A percentile compares a stretch with the other conserved stretches of the same genome.
Conservation (phyloP, 2,113 vertebrate genomes). For the Macquaria ambigua region DNA sequence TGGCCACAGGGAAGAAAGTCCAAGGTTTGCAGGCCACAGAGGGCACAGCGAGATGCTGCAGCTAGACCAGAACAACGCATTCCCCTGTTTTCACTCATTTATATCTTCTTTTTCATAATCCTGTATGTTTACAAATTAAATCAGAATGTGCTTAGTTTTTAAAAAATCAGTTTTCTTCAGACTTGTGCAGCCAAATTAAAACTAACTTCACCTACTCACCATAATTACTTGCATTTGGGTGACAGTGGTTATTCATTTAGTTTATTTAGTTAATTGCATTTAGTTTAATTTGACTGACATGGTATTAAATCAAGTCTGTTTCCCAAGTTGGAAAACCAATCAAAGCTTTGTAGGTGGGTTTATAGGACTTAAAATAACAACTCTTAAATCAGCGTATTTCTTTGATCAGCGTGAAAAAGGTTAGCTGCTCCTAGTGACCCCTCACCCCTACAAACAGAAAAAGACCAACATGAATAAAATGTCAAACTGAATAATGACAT, state of each 20-base stretch:
- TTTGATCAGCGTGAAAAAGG: background rate
- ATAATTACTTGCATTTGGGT: background rate
- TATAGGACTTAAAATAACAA: background rate
- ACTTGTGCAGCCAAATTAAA: background rate
- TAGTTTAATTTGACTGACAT: background rate
- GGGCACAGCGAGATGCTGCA: background rate
- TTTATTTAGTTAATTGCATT: background rate
- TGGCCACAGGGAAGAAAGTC: conserved; percentile 3
- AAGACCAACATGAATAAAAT: background rate
- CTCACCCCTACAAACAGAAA: background rate
- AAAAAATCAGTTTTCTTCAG: background rate
- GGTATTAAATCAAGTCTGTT: background rate
- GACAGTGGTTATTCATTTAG: background rate
- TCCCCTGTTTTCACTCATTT: background rate
- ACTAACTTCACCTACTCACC: background rate
- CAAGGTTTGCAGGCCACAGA: background rate
- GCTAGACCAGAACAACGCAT: background rate
- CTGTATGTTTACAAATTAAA: too few relatives aligned
- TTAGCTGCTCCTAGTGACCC: background rate
- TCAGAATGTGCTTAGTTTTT: background rate
- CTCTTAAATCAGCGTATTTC: background rate
- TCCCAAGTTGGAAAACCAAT: background rate
- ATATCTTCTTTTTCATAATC: background rate
- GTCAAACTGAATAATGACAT: background rate
- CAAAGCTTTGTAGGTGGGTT: background rate